Evolutionary conservation across 1,140 invertebrate genomes (phyloP).

Genomic region (Drosophila busckii): DNA sequence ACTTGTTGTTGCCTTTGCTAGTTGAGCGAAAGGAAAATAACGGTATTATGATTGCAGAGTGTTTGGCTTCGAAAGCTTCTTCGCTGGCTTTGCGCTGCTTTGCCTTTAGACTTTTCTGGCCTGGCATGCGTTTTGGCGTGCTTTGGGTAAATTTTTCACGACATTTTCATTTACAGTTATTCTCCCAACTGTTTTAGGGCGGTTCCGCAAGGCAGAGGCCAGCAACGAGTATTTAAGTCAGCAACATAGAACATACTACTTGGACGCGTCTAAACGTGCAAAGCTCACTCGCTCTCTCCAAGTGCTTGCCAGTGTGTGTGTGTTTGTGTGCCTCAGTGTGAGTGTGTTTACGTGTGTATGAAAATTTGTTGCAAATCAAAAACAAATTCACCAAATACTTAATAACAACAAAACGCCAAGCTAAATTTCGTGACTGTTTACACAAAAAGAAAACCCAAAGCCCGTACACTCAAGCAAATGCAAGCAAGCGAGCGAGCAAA

Average conservation of each 20-base stretch:
- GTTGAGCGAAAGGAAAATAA: slow-evolving; percentile 40
- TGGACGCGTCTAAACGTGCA: slow-evolving; percentile 32
- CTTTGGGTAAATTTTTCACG: slow-evolving; percentile 77
- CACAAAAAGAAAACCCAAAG: slow-evolving; percentile 14
- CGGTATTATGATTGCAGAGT: slow-evolving; percentile 30
- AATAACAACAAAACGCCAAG: slow-evolving; percentile 8
- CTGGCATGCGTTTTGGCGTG: slow-evolving; percentile 53
- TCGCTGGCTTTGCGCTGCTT: slow-evolving; percentile 36
- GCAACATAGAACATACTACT: slow-evolving; percentile 40
- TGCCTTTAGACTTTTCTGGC: slow-evolving; percentile 44
- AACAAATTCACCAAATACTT: slow-evolving; percentile 43
- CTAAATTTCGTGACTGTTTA: slow-evolving; percentile 18
- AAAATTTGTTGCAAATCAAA: slow-evolving; percentile 44
- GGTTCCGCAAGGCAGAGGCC: slow-evolving; percentile 74
- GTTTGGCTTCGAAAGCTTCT: slow-evolving; percentile 5
- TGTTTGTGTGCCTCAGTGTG: slow-evolving; percentile 4
- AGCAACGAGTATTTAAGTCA: slow-evolving; percentile 41
- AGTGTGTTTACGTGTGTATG: slow-evolving; percentile 17
- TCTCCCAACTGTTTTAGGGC: slow-evolving; percentile 78
- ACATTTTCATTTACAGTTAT: slow-evolving; percentile 79
- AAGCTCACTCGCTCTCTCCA: neutral
- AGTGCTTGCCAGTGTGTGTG: slow-evolving; percentile 1
- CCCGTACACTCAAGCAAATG: too few species aligned
- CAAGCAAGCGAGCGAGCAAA: too few species aligned
- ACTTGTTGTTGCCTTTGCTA: slow-evolving; percentile 38